Percentiles rank a stretch among this genome's conserved stretches.
phyloP scores from a whole-genome alignment of 2,113 vertebrate genomes.

The Rhizomys pruinosus region DNA sequence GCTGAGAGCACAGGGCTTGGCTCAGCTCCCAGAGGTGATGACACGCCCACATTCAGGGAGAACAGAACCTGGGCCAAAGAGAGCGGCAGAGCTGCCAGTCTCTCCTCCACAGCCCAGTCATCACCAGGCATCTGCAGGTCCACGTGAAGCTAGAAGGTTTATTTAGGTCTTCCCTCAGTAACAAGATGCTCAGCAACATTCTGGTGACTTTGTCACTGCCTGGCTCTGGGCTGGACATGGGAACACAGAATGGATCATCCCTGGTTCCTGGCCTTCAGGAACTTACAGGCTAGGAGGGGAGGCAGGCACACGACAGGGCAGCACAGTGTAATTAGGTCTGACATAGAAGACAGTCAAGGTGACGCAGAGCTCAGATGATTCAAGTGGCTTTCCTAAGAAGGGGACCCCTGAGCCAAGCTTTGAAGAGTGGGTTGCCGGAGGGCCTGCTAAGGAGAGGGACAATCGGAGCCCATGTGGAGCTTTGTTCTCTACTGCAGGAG shows the following conservation, averaged over 20 bases:
- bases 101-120: background rate
- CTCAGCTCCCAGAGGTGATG: no score
- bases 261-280: background rate
- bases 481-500: background rate
- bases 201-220: background rate
- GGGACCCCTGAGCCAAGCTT: background rate
- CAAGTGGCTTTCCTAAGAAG: conserved; percentile 2
- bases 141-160: background rate
- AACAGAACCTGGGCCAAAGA: background rate
- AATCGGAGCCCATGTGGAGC: background rate
- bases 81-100: background rate
- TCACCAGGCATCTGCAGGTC: background rate
- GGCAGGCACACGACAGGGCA: background rate
- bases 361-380: background rate
- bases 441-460: background rate
- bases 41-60: no score
- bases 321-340: background rate
- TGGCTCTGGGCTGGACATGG: background rate
- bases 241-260: background rate
- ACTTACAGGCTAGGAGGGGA: background rate
- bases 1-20: no score
- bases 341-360: background rate
- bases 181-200: background rate
- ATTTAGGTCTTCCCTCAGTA: background rate
- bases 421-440: background rate